These are phyloP conservation scores for Drosophila teissieri DNA, from an alignment of 1,140 invertebrate species.

Conservation along the genomic window DNA sequence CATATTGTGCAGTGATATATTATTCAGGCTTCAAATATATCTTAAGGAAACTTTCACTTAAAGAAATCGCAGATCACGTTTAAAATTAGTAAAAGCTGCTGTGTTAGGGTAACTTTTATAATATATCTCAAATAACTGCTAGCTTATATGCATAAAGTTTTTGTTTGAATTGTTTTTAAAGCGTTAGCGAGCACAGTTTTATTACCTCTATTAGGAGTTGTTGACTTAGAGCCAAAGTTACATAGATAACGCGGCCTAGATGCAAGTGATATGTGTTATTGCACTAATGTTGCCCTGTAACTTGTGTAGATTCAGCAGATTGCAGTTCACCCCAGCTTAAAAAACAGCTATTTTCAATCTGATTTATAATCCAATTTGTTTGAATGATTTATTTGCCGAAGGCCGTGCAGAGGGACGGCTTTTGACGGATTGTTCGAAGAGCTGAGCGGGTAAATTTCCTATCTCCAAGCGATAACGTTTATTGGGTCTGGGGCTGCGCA, in stretches of 20 bases:
- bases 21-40: background rate
- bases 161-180: too few species aligned
- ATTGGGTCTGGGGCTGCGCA: background rate
- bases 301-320: background rate
- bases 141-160: too few species aligned
- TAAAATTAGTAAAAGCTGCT: background rate
- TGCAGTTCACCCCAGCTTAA: background rate
- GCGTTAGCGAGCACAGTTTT: too few species aligned
- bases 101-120: too few species aligned
- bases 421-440: background rate
- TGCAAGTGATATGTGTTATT: background rate
- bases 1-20: background rate
- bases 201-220: too few species aligned
- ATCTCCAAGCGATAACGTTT: slow-evolving; percentile 28
- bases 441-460: slow-evolving; percentile 6
- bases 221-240: too few species aligned
- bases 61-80: background rate
- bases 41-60: background rate
- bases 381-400: slow-evolving; percentile 29
- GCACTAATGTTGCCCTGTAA: background rate
- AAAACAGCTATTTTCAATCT: slow-evolving; percentile 1
- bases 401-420: slow-evolving; percentile 7
- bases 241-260: too few species aligned
- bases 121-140: too few species aligned
- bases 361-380: slow-evolving; percentile 16